Evolutionary conservation across 2,113 vertebrate species (phyloP).

Genomic region (Brienomyrus brachyistius): DNA sequence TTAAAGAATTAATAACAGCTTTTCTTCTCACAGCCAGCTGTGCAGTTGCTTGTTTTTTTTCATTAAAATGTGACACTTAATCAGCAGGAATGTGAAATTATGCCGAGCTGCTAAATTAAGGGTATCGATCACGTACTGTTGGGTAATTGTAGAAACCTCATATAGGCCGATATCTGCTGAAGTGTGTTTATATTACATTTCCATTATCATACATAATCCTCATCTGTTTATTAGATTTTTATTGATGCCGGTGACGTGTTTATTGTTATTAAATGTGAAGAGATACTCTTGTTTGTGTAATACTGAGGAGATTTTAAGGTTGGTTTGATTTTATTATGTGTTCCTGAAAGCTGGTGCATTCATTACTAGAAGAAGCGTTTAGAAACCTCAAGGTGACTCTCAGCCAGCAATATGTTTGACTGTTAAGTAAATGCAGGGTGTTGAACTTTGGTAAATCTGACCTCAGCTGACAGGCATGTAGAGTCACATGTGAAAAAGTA

Average conservation of each 20-base stretch:
- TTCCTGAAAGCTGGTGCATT: background rate
- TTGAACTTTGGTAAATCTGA: background rate
- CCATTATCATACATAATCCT: background rate
- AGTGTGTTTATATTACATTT: background rate
- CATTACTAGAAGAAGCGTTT: background rate
- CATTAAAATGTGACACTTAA: constrained; percentile 3
- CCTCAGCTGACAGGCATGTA: background rate
- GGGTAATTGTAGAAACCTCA: background rate
- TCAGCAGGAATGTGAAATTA: constrained; percentile 6
- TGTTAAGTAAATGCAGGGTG: background rate
- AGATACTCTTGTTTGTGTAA: background rate
- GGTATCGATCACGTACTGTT: background rate
- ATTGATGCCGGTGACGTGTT: background rate
- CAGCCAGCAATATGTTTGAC: background rate
- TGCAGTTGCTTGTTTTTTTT: constrained; percentile 21
- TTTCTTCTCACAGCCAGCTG: constrained; percentile 23
- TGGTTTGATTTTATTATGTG: background rate
- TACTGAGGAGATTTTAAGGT: background rate
- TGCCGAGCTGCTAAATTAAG: background rate
- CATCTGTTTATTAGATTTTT: background rate
- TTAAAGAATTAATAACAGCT: constrained; percentile 37
- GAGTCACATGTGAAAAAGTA: background rate
- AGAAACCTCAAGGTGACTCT: background rate
- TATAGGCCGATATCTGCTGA: background rate
- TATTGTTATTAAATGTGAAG: background rate